phyloP scores from a whole-genome alignment of 1,140 invertebrate genomes.

The Odontomachus brunneus region DNA sequence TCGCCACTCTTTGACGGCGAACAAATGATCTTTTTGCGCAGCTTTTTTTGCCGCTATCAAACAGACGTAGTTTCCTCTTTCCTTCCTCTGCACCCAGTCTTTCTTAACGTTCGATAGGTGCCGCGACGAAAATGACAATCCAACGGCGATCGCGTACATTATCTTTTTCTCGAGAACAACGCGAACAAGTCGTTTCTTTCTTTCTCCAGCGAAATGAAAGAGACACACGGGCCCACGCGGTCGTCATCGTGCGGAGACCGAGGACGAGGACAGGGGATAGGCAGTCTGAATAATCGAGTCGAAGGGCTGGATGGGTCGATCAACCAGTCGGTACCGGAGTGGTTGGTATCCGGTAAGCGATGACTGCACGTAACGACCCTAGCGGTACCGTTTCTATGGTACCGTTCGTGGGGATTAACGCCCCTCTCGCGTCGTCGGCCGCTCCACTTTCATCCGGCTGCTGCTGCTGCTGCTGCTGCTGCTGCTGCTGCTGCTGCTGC shows the following conservation, averaged over 20 bases:
- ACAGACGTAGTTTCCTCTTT: background rate
- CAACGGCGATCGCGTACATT: too few relatives aligned
- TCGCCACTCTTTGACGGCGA: too few relatives aligned
- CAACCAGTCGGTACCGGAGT: constrained; percentile 54
- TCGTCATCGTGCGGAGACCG: background rate
- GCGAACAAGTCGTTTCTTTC: too few relatives aligned
- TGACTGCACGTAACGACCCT: constrained; percentile 76
- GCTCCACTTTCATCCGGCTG: constrained; percentile 69
- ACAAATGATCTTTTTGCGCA: too few relatives aligned
- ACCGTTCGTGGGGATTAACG: constrained; percentile 82
- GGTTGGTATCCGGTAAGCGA: constrained; percentile 64
- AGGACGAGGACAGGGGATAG: constrained; percentile 17
- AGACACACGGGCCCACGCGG: constrained; percentile 58
- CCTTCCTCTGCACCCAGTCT: background rate
- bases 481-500: background rate
- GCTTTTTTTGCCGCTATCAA: too few relatives aligned
- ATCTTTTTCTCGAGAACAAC: too few relatives aligned
- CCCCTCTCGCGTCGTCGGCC: constrained; percentile 74
- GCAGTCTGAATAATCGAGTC: constrained; percentile 27
- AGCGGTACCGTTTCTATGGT: constrained; percentile 84
- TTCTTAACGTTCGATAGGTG: too few relatives aligned
- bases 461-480: background rate
- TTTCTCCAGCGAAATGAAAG: background rate
- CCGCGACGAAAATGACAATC: too few relatives aligned
- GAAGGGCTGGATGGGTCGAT: constrained; percentile 27